Evolutionary conservation across 2,113 vertebrate species (phyloP).

Genomic region (Microtus oregoni): DNA sequence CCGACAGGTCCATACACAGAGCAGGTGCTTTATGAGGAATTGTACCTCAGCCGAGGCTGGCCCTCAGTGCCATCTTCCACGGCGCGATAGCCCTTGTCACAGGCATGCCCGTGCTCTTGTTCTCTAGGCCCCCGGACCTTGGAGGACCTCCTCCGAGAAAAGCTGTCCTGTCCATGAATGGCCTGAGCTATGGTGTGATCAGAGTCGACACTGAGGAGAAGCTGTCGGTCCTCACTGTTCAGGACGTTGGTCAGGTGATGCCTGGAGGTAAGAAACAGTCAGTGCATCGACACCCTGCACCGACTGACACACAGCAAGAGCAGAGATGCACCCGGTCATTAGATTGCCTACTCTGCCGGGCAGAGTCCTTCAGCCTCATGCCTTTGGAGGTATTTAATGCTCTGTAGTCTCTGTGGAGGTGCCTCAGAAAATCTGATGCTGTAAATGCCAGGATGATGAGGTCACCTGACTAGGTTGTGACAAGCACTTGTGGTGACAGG

Average conservation of each 20-base stretch:
- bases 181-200: slow-evolving; percentile 95
- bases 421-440: background rate
- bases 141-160: slow-evolving; percentile 95
- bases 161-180: slow-evolving; percentile 95
- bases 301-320: no score
- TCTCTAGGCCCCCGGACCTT: slow-evolving; percentile 92
- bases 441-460: background rate
- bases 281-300: background rate
- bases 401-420: background rate
- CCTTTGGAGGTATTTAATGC: no score
- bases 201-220: slow-evolving; percentile 97
- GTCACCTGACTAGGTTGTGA: background rate
- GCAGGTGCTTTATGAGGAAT: background rate
- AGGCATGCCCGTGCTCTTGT: background rate
- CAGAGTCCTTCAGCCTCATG: no score
- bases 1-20: background rate
- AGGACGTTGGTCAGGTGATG: slow-evolving; percentile 98
- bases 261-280: slow-evolving; percentile 90
- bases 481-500: background rate
- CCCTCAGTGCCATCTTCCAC: no score
- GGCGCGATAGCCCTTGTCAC: background rate
- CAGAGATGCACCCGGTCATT: no score
- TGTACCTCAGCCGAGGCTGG: background rate
- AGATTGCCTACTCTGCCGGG: no score
- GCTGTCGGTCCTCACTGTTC: slow-evolving; percentile 95